Evolutionary conservation across 2,888 invertebrate genomes (phyloP), one percentile per base, ranked within the genome.

Genomic region (Leptopilina syphax): DNA sequence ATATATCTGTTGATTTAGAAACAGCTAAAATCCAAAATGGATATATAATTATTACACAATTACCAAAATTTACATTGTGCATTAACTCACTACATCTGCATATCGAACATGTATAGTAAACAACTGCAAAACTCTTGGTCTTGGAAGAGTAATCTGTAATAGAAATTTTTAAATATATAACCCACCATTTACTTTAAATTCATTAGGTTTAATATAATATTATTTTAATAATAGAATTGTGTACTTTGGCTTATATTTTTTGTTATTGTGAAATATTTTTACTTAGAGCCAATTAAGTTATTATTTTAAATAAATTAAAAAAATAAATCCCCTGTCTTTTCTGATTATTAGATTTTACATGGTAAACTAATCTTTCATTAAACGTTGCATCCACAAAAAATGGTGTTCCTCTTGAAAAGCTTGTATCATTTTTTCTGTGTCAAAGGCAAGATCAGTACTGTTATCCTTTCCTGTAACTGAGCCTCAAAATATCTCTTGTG

Each of bases 31-130:
- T 57, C 57, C 57, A 57, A 7, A 57, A 57, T 5, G n/a, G n/a
- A 18, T 18, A 18, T 18, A 18, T 0, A 18, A 18, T 18, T 18
- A 18, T 18, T 18, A 18, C 18, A 18, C 18, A 18, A 18, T 18
- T 18, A 18, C 18, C 18, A 18, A 18, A 18, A 18, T 18, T 18
- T 18, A 18, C 18, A 57, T 13, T 13, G n/a, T 54, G 54, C 8
- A 57, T 13, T n/a, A 13, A 57, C 57, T 13, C n/a, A 57, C 57
- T n/a, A 57, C 1, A 57, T 57, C 13, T 57, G 13, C 57, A 13
- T 57, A n/a, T 57, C n/a, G 57, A 57, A 57, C 57, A 57, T 57
- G 57, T n/a, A 57, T n/a, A n/a, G 57, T 57, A 57, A n/a, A 57
- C 5, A 57, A 5, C 5, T 57, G 57, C 12, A 57, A 57, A 5